Base-by-base conservation (phyloP, 2,888 invertebrate species). In the Saturnia japonica region DNA sequence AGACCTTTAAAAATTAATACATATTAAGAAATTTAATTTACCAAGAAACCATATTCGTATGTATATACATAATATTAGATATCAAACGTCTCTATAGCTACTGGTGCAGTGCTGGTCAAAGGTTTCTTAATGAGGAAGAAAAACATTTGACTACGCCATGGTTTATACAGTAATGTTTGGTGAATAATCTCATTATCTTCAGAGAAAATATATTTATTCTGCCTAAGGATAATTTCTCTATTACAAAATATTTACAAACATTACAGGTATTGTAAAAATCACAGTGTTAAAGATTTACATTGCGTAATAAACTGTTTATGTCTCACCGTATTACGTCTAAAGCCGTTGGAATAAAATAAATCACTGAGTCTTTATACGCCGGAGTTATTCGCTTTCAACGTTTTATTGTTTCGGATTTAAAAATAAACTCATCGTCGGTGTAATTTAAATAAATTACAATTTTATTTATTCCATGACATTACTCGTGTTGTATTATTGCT, bases 241-340 rank as follows among this genome's bases (percentile, higher is more conserved):
- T 47, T 47, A 47, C 6, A 47, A 4, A 47, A 47, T 47, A 47
- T 47, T 47, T 47, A 47, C 45, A 47, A 45, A 47, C 45, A 47
- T 16, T 16, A 47, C 12, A 16, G 45, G n/a, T 51, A 51, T 66
- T 9, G 12, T 16, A 34, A 66, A 34, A 68, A 68, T 51, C 14
- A 28, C 45, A 28, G 11, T 51, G 34, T 68, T 34, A 68, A 68
- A 68, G 51, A 64, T 62, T 62, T 47, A 62, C 34, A 11, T 54
- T 28, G 28, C 34, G 45, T 69, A 68, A 19, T 68, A 68, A 68
- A 68, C 28, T 19, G 51, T 68, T 51, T 28, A 68, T 25, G 12
- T 40, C n/a, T 54, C n/a, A 47, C 51, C 40, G 25, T 47, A 9
- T 28, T 40, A 25, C 40, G 45, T 14, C 45, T 16, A 47, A 47